Base-by-base conservation (phyloP, 2,113 vertebrate genomes). In the Ptyas mucosa region DNA sequence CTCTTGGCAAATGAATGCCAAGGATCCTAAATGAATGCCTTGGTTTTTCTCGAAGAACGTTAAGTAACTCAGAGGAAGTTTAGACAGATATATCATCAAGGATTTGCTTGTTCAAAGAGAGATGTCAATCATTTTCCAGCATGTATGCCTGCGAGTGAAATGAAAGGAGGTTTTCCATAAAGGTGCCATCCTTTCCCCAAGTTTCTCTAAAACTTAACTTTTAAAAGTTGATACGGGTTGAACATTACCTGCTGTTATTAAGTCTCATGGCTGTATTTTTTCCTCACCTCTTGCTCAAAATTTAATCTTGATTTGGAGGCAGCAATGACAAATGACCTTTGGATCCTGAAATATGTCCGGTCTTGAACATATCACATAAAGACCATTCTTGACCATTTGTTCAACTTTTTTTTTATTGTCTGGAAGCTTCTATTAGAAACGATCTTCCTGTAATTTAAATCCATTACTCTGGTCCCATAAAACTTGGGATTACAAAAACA, bases 191-290 rank as follows among this genome's bases (percentile, higher is more conserved):
- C 8, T 55, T 95, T 69, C 53, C 34, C 86, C 23, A 89, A 88
- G 86, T 52, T 94, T 90, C 89, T 15, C 91, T 53, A 92, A 94
- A 92, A 94, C 23, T 89, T 90, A 52, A 52, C 61, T 49, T 58
- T 1, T 86, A 90, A 86, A 86, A 87, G 87, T 34, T 24, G 18
- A 49, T 64, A 9, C 4, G 64, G 75, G 86, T 93, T 52, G 61
- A 90, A 34, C 21, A 5, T 34, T 51, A 64, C 29, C 88, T 26
- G 55, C 11, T 34, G 24, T n/a, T 34, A 85, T 87, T n/a, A 61
- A 90, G 46, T 29, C 34, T 29, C 20, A 8, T 64, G 75, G 75
- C 34, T 43, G 34, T 4, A 43, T 81, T 9, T 21, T 21, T 43
- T 0, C 2, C 75, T 39, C 86, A 52, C 61, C 39, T 87, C 49